Percentiles rank a stretch among this genome's conserved stretches.
Conservation (phyloP, 2,797 vertebrate genomes). For the Takifugu ocellatus region DNA sequence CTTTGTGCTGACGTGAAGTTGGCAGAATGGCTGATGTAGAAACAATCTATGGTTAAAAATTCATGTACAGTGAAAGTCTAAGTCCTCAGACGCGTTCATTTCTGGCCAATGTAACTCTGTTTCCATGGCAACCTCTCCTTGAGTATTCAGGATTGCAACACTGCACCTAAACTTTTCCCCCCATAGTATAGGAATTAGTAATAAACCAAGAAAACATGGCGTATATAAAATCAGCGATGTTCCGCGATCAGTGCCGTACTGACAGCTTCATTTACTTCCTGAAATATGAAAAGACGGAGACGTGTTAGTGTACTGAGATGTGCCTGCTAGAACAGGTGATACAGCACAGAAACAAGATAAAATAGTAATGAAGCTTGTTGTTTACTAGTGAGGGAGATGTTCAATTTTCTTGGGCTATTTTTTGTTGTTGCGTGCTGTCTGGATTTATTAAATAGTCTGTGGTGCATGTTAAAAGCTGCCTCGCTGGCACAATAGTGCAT, state of each 20-base stretch:
- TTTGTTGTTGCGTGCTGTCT: constrained; percentile 16
- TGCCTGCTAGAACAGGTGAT: constrained; percentile 59
- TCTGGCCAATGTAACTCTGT: constrained; percentile 80
- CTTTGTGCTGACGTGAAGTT: constrained; percentile 35
- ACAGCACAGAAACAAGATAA: constrained; percentile 57
- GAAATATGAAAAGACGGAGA: constrained; percentile 43
- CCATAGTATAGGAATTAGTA: constrained; percentile 64
- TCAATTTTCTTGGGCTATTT: constrained; percentile 30
- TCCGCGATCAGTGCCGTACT: constrained; percentile 6
- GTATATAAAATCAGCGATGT: no score
- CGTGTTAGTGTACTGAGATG: constrained; percentile 42
- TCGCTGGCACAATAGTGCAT: constrained; percentile 5
- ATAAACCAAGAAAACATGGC: constrained; percentile 27
- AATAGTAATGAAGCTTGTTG: constrained; percentile 63
- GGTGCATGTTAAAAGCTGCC: constrained; percentile 26
- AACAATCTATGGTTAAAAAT: constrained; percentile 76
- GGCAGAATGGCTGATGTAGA: constrained; percentile 56
- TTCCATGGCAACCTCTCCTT: constrained; percentile 79
- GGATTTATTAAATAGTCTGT: constrained; percentile 33
- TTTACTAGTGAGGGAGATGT: constrained; percentile 53
- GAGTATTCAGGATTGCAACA: constrained; percentile 76
- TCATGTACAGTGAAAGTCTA: constrained; percentile 77
- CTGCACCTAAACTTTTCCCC: constrained; percentile 76
- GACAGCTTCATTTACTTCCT: constrained; percentile 24
- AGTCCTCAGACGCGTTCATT: constrained; percentile 76